Conservation (phyloP, 2,113 vertebrate species). For the Hucho hucho region DNA sequence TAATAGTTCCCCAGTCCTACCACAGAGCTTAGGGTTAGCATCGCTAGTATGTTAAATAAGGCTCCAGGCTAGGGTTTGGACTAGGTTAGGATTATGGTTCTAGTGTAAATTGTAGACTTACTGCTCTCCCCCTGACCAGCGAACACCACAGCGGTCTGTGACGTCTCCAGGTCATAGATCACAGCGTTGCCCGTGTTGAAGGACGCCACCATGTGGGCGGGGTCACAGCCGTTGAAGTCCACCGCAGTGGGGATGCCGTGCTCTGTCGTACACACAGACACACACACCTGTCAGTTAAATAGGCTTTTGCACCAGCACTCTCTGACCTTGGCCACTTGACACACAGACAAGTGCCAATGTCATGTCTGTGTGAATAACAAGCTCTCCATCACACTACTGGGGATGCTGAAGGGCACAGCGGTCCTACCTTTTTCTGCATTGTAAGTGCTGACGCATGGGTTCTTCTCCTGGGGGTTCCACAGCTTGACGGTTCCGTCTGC, state of each 20-base stretch:
- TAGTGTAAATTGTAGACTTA: constrained; percentile 56
- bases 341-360: too few relatives aligned
- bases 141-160: constrained; percentile 86
- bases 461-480: constrained; percentile 92
- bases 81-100: too few relatives aligned
- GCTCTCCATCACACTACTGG: too few relatives aligned
- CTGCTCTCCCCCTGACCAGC: constrained; percentile 86
- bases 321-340: neutral
- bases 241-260: constrained; percentile 91
- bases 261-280: constrained; percentile 63
- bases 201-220: constrained; percentile 92
- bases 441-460: constrained; percentile 92
- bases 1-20: too few relatives aligned
- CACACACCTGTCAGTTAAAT: neutral
- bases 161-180: constrained; percentile 95
- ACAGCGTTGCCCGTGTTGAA: constrained; percentile 87
- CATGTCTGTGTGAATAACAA: too few relatives aligned
- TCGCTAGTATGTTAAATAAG: too few relatives aligned
- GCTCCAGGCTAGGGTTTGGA: too few relatives aligned
- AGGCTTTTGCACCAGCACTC: neutral
- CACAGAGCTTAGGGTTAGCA: too few relatives aligned
- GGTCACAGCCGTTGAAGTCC: constrained; percentile 96
- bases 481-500: constrained; percentile 95
- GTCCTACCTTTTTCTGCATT: constrained; percentile 81
- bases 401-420: too few relatives aligned